Percentiles rank a stretch among this genome's conserved stretches.
Conservation (phyloP, 2,888 invertebrate species). For the Entomobrya proxima region DNA sequence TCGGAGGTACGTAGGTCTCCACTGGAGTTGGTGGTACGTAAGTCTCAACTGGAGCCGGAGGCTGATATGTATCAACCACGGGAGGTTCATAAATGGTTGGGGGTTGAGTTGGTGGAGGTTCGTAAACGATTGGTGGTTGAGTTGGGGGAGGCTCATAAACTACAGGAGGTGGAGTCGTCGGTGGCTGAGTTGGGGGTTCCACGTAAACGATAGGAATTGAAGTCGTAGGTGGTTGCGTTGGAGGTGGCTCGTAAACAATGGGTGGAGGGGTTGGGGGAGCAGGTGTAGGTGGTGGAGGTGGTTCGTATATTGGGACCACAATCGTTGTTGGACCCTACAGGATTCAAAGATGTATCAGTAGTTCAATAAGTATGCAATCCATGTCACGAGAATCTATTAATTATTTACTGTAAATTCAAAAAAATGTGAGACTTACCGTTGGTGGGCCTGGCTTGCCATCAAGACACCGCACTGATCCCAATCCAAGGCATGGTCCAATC, state of each 20-base stretch:
- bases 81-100: conserved; percentile 41
- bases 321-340: conserved; percentile 41
- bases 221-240: not conserved
- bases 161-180: conserved; percentile 36
- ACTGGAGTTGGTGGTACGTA: conserved; percentile 23
- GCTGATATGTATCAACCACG: not conserved
- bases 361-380: not conserved
- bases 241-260: conserved; percentile 29
- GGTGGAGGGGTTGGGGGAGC: conserved; percentile 35
- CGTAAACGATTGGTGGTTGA: not conserved
- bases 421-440: not conserved
- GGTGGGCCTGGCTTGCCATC: conserved; percentile 31
- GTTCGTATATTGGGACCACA: conserved; percentile 44
- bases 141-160: conserved; percentile 33
- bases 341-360: not conserved
- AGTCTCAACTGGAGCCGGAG: not conserved
- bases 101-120: conserved; percentile 12
- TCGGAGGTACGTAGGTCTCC: conserved; percentile 24
- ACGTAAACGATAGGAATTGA: not conserved
- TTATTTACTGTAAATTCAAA: conserved; percentile 3
- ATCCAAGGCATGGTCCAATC: conserved; percentile 71
- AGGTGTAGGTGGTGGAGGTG: conserved; percentile 15
- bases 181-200: conserved; percentile 7
- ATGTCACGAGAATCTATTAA: not conserved
- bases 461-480: conserved; percentile 72